Percentiles rank a stretch among this genome's conserved stretches.
These are phyloP conservation scores for Biston betularia DNA, from an alignment of 2,888 invertebrate species.

Conservation along the genomic window DNA sequence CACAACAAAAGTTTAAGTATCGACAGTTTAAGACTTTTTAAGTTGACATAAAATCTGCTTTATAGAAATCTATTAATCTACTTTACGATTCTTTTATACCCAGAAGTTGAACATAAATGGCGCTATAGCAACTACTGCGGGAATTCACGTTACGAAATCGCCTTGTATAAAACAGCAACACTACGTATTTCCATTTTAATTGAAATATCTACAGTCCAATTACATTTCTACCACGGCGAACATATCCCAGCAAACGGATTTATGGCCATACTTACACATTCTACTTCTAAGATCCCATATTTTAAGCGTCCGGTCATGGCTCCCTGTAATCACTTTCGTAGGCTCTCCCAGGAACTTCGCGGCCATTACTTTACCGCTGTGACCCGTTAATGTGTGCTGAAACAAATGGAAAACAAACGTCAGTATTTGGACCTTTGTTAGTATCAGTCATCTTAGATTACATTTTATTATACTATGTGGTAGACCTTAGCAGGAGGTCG, in stretches of 20 bases:
- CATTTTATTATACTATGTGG: not conserved
- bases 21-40: slow-evolving; percentile 16
- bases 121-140: slow-evolving; percentile 4
- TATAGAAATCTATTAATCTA: slow-evolving; percentile 9
- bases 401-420: slow-evolving; percentile 47
- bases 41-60: slow-evolving; percentile 20
- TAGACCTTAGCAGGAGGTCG: too few species aligned
- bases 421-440: not conserved
- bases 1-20: slow-evolving; percentile 11
- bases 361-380: slow-evolving; percentile 98
- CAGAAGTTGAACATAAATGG: slow-evolving; percentile 13
- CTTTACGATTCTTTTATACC: slow-evolving; percentile 14
- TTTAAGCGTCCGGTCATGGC: slow-evolving; percentile 98
- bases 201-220: slow-evolving; percentile 37
- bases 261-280: slow-evolving; percentile 74
- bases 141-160: slow-evolving; percentile 29
- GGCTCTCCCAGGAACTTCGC: slow-evolving; percentile 98
- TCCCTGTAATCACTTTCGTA: slow-evolving; percentile 97
- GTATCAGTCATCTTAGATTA: not conserved
- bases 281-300: slow-evolving; percentile 98
- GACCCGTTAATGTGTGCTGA: slow-evolving; percentile 97
- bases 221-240: slow-evolving; percentile 32
- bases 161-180: slow-evolving; percentile 25
- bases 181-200: slow-evolving; percentile 36
- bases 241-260: slow-evolving; percentile 29